phyloP scores from a whole-genome alignment of 1,140 invertebrate species.

The Mercenaria mercenaria region DNA sequence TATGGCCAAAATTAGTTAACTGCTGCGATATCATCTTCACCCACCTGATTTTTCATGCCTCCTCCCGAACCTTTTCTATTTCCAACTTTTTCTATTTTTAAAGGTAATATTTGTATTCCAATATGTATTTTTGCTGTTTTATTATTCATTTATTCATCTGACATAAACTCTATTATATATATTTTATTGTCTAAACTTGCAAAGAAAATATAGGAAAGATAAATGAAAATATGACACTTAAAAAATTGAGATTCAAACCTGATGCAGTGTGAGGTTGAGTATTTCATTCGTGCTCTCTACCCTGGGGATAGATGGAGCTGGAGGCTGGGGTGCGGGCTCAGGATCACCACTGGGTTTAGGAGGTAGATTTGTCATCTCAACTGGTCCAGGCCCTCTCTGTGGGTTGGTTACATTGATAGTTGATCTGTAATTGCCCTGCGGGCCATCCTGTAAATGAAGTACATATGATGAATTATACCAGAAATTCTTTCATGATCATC shows the following conservation, averaged over 20 bases:
- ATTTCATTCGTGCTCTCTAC: slow-evolving; percentile 56
- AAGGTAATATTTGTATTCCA: no score
- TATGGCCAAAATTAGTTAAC: no score
- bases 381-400: neutral
- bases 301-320: slow-evolving; percentile 31
- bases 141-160: no score
- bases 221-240: neutral
- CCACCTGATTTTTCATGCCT: no score
- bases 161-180: no score
- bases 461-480: neutral
- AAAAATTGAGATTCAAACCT: slow-evolving; percentile 39
- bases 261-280: slow-evolving; percentile 69
- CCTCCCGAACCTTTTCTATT: no score
- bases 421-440: slow-evolving; percentile 29
- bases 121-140: no score
- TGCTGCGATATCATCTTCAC: no score
- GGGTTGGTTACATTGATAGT: slow-evolving; percentile 55
- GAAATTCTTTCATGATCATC: neutral
- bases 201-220: no score
- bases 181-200: no score
- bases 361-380: slow-evolving; percentile 53
- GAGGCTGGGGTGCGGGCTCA: neutral
- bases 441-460: neutral
- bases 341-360: neutral
- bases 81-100: no score